Base-by-base conservation (phyloP, 2,797 vertebrate species). In the Basileuterus tristriatus region DNA sequence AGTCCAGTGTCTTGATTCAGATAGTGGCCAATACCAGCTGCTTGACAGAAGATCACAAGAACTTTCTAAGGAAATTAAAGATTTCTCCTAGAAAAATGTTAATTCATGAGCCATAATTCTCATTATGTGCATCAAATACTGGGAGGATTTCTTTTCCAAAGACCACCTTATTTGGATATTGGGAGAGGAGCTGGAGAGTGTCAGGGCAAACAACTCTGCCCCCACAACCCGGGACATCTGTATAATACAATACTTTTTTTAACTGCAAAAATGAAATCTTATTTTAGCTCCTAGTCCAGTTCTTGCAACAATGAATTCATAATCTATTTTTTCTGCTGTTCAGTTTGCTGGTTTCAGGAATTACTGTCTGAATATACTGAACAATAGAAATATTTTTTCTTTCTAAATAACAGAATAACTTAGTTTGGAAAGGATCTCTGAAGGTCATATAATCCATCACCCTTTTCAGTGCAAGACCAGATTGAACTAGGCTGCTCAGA, bases 111-210 rank as follows among this genome's bases (percentile, higher is more conserved):
- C 30, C 52, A n/a, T 55, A 55, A 44, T 89, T 59, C 37, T 89
- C 5, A 29, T 67, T 58, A 58, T 32, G 26, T 19, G 3, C 59
- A 69, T 94, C 32, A 83, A 80, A 53, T 8, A n/a, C 32, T 84
- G 6, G 12, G 72, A 36, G 44, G 6, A 50, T 43, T 58, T 59
- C 9, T 80, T 83, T 83, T 63, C 68, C 44, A 50, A 59, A 77
- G 67, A 20, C 8, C 24, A 30, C 52, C 3, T 55, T 87, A 24
- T 69, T 44, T 85, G 41, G 39, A 37, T 46, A 4, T 39, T 11
- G 8, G 7, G 4, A 14, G 15, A 19, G 6, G 2, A 30, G 5
- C 5, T 68, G 11, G 6, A 46, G 9, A 16, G 13, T 12, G 12
- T 50, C 15, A 9, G 8, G 9, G 2, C 6, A 34, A 50, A 44